Conservation (phyloP, 2,888 invertebrate species). For the Leptinotarsa juncta region DNA sequence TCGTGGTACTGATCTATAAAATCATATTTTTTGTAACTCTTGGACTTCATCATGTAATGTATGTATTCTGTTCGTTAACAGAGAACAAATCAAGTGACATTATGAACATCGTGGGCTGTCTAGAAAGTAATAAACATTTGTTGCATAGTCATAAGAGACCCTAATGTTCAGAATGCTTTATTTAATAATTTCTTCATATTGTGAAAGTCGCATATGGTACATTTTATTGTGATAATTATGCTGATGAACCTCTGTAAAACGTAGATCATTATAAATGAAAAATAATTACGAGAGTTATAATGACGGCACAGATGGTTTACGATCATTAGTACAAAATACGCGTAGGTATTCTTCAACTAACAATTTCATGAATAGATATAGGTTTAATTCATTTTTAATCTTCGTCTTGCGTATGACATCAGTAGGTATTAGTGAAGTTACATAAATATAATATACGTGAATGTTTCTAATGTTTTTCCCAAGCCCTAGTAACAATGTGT, state of each 20-base stretch:
- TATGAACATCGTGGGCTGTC: neutral
- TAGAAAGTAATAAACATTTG: slow-evolving; percentile 3
- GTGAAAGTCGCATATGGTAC: slow-evolving; percentile 52
- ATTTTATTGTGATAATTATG: slow-evolving; percentile 54
- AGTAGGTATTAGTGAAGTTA: neutral
- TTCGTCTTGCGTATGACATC: slow-evolving; percentile 31
- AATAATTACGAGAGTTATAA: slow-evolving; percentile 47
- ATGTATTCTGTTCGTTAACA: neutral
- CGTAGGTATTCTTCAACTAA: slow-evolving; percentile 36
- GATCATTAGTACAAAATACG: slow-evolving; percentile 44
- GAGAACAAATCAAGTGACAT: neutral
- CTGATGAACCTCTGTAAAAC: slow-evolving; percentile 40
- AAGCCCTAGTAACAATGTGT: no score
- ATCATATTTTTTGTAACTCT: no score
- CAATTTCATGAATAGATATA: slow-evolving; percentile 43
- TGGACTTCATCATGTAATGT: neutral
- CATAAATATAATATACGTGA: neutral
- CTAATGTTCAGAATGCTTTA: slow-evolving; percentile 8
- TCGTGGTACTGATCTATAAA: no score
- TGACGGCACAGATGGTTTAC: slow-evolving; percentile 43
- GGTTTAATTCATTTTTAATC: slow-evolving; percentile 48
- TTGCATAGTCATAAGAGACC: neutral
- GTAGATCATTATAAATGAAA: slow-evolving; percentile 48
- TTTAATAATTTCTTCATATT: slow-evolving; percentile 35
- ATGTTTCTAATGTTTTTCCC: no score